Evolutionary conservation across 2,888 invertebrate genomes (phyloP).

Genomic region (Zeuzera pyrina): DNA sequence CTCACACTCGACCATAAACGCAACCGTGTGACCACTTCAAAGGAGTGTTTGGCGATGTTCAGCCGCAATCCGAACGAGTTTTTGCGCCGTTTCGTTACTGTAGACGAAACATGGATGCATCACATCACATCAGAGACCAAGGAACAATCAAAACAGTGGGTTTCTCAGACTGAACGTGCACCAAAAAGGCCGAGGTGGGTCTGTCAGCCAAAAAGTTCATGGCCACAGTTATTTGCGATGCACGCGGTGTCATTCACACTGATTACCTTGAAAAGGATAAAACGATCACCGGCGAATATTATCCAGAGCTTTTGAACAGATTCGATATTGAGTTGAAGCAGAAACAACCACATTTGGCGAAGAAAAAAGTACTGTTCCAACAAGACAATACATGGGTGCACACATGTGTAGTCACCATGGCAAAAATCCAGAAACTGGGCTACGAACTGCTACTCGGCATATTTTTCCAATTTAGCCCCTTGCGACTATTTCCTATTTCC

Average conservation of each 20-base stretch:
- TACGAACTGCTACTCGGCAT: background rate
- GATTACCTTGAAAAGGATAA: slow-evolving; percentile 5
- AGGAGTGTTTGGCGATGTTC: slow-evolving; percentile 16
- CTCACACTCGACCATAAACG: slow-evolving; percentile 16
- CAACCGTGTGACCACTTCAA: slow-evolving; percentile 12
- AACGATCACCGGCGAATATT: slow-evolving; percentile 7
- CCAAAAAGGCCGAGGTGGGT: slow-evolving; percentile 19
- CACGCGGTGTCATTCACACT: slow-evolving; percentile 8
- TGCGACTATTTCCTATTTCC: too few relatives aligned
- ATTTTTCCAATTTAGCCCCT: background rate
- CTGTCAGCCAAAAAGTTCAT: slow-evolving; percentile 15
- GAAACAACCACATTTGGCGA: slow-evolving; percentile 1
- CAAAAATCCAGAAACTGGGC: background rate
- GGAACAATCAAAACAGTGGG: slow-evolving; percentile 16
- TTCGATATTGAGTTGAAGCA: slow-evolving; percentile 5
- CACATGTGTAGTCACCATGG: background rate
- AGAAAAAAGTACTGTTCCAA: slow-evolving; percentile 1
- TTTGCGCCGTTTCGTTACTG: slow-evolving; percentile 22
- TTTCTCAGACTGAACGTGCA: slow-evolving; percentile 15
- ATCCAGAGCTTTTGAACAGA: slow-evolving; percentile 4
- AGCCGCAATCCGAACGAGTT: slow-evolving; percentile 18
- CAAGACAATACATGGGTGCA: slow-evolving; percentile 1
- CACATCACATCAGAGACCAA: slow-evolving; percentile 25
- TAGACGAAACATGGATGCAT: slow-evolving; percentile 29
- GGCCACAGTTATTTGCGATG: slow-evolving; percentile 11